Evolutionary conservation across 2,113 vertebrate species (phyloP), one percentile per base, ranked within the genome.

Genomic region (Embiotoca jacksoni): DNA sequence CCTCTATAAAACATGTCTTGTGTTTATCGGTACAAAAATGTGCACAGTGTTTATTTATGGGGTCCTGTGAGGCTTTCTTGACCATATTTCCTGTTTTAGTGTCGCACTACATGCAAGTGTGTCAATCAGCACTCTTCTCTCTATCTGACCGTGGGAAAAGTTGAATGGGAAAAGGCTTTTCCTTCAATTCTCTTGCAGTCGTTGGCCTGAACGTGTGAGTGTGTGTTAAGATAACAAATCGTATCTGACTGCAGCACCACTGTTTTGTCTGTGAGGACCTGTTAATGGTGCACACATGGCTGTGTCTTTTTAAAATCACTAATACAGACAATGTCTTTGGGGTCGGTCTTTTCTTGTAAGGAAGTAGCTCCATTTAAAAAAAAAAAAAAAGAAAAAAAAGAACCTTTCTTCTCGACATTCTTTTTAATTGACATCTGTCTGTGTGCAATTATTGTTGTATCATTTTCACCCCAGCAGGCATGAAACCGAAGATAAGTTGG

Each of bases 111-210:
- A 23, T 23, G 23, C 23, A 23, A 23, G 23, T 23, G 23, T 23
- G 23, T 23, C 23, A 49, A 53, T 82, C 83, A 75, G 4, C 68
- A 52, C 54, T 81, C 65, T 67, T 80, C 75, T 80, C 63, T 87
- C 71, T 82, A 37, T 90, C 70, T 86, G 55, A 88, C 68, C 50
- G 59, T 94, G 93, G 90, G 91, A 94, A 93, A 90, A 80, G 72
- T n/a, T 39, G 11, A 81, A 78, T 75, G 77, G 81, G 60, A 79
- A 87, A 61, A 70, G 30, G 33, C 63, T 37, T 91, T 93, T 93
- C 87, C 87, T 83, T 80, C 80, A 30, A 83, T 92, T 93, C 87
- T 83, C 88, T 80, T 78, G 50, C 78, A 83, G 72, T 89, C 60
- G 75, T 80, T 81, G 78, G 70, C 70, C 53, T 50, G n/a, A 72